Evolutionary conservation across 2,113 vertebrate species (phyloP), one percentile per base, ranked within the genome.

Genomic region (Hypocryptadius cinnamomeus): DNA sequence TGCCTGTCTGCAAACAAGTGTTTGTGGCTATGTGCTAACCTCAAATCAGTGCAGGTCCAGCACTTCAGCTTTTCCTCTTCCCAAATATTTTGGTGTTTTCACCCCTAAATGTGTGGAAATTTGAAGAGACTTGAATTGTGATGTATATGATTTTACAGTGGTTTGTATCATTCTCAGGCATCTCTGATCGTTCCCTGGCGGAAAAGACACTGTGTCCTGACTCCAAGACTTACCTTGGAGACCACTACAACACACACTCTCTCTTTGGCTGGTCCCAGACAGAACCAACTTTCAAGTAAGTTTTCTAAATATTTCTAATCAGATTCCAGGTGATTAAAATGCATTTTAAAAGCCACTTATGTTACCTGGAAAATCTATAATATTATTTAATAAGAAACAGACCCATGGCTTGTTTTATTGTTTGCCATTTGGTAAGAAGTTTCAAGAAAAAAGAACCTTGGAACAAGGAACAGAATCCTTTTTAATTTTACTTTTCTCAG

Each of bases 231-330:
- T 96, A 87, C 54, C 89, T 97, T 5, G 95, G 93, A 69, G 77
- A 87, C 8, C 93, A 95, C 40, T 96, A 95, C 31, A 57, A 96
- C 59, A 94, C 95, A 4, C 94, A 93, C 70, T 97, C 92, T 56
- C 94, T 97, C 37, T 96, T 97, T 3, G 96, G 94, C 53, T 97
- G 93, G 89, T 87, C 94, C 54, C 83, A 96, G 90, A 94, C 91
- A n/a, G 63, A 35, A 91, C 45, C 93, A 69, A 96, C 96, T 45
- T 97, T 96, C 90, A 73, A 88, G 94, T 97, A 92, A 95, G 87
- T 91, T 86, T 61, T 82, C 51, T 39, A 39, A 86, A 50, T 69
- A 72, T 81, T 87, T 94, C 48, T 59, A 77, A 83, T 86, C 60
- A 78, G 15, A 74, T 69, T 70, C 76, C 37, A 68, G 12, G 19